Percentiles rank a stretch among this genome's conserved stretches.
Conservation (phyloP, 64 coral and sea anemone genomes). For the Platygyra sinensis region DNA sequence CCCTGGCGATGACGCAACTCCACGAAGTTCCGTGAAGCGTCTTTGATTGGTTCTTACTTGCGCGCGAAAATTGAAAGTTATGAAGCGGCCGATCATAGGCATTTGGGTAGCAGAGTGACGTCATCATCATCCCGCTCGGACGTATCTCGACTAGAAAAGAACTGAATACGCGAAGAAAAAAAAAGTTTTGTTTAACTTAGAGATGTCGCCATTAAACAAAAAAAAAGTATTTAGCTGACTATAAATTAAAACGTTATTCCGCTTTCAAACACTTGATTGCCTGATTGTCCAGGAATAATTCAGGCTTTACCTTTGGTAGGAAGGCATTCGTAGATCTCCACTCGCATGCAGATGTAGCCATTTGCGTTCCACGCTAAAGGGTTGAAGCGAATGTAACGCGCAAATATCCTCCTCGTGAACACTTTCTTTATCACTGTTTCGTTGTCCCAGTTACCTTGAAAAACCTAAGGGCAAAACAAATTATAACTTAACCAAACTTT, state of each 20-base stretch:
- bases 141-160: too few species aligned
- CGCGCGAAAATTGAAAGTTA: too few species aligned
- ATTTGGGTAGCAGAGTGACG: too few species aligned
- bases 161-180: too few species aligned
- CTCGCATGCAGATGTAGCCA: conserved; percentile 81
- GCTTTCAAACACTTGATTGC: not conserved
- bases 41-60: too few species aligned
- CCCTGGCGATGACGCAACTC: too few species aligned
- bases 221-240: too few species aligned
- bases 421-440: conserved; percentile 61
- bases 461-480: conserved; percentile 52
- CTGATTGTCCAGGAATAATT: not conserved
- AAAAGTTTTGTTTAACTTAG: too few species aligned
- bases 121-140: too few species aligned
- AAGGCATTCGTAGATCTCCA: conserved; percentile 87
- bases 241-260: not conserved
- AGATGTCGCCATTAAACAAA: too few species aligned
- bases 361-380: conserved; percentile 45
- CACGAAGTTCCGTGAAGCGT: too few species aligned
- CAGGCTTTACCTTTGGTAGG: conserved; percentile 74
- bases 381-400: conserved; percentile 88
- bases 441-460: conserved; percentile 90
- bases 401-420: conserved; percentile 65
- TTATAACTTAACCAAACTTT: not conserved
- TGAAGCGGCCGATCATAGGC: too few species aligned